Conservation (phyloP, 2,113 vertebrate species). For the Microcebus tavaratra region DNA sequence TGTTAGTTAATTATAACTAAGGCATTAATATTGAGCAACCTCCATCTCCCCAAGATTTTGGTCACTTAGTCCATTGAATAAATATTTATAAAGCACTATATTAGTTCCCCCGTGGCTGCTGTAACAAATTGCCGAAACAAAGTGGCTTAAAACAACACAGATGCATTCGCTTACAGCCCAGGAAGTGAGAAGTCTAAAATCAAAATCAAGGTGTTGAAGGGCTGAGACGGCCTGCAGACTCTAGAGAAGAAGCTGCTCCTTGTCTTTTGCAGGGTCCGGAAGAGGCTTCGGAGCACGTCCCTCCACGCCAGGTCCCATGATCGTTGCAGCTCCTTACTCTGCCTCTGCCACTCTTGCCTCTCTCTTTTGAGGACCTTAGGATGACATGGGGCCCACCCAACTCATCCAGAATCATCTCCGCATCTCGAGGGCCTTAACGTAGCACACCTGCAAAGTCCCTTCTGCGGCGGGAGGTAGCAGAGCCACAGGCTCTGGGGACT, state of each 20-base stretch:
- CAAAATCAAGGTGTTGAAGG: neutral
- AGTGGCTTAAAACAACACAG: neutral
- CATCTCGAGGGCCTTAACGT: neutral
- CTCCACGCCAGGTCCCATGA: neutral
- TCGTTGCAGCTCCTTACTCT: rapidly evolving
- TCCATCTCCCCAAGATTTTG: neutral
- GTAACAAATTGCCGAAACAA: neutral
- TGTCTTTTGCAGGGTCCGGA: neutral
- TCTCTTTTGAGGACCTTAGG: no score
- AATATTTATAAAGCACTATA: neutral
- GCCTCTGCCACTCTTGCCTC: no score
- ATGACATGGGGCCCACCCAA: neutral
- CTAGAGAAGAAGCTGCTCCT: neutral
- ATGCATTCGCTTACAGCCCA: neutral
- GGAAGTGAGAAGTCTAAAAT: neutral
- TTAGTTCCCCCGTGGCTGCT: neutral
- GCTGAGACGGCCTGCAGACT: neutral
- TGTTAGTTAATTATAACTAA: neutral
- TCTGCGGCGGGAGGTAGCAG: neutral
- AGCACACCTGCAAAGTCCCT: neutral
- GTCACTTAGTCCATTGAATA: neutral
- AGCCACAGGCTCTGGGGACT: neutral
- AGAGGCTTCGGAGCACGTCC: rapidly evolving
- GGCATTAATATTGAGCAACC: neutral
- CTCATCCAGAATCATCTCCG: neutral